Base-by-base conservation (phyloP, 2,113 vertebrate species). In the Tragulus kanchil region DNA sequence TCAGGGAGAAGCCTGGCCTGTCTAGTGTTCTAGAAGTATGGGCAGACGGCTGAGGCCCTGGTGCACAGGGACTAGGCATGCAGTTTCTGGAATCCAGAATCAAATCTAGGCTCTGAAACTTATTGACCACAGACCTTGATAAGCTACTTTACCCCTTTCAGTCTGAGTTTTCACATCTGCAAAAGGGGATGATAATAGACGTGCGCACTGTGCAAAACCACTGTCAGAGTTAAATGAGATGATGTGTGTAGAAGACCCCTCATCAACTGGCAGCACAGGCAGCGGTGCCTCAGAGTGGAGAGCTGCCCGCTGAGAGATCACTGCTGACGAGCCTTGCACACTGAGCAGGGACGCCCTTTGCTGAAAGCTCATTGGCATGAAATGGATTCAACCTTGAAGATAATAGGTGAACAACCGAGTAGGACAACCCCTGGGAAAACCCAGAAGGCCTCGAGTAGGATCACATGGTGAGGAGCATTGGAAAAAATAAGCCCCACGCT, bases 31-130 rank as follows among this genome's bases (percentile, higher is more conserved):
- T 59, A 71, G 62, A 75, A 23, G 28, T 45, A 59, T 15, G 7
- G n/a, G 19, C 23, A 82, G 36, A 58, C n/a, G 54, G 21, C 8
- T 59, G 62, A 59, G 36, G 12, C 28, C 36, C 25, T 48, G 13
- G 14, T 12, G 64, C 65, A 73, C 8, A 69, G 26, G 31, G 52
- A 31, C 42, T 54, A 59, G 50, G 56, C 42, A 25, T 58, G 73
- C 23, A 71, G 16, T 64, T 62, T 93, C 64, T 81, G 45, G 73
- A 91, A 58, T 89, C 83, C 86, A 67, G 85, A 86, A 65, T 89
- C 54, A n/a, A 54, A 94, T 89, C 52, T n/a, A 45, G 28, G n/a
- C 28, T 77, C 59, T 67, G 79, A 85, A 65, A 78, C 61, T 85
- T 71, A 92, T 25, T 89, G 95, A 67, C 71, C 89, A 75, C 5